These are phyloP conservation scores for Merluccius polli DNA, from an alignment of 2,797 vertebrate genomes.

Conservation along the genomic window DNA sequence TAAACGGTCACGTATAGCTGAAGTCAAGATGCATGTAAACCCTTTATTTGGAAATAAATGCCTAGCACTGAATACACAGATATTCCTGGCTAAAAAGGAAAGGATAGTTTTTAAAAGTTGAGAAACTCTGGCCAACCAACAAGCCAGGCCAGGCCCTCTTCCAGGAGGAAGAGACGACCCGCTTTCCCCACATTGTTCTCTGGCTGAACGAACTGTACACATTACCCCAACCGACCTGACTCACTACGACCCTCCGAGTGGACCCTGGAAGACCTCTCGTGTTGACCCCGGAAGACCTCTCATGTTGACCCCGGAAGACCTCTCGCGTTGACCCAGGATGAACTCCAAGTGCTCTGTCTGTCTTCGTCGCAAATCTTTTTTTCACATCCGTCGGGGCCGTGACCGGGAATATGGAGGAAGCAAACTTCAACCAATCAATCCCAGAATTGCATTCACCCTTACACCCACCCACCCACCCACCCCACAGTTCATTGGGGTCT, in stretches of 20 bases:
- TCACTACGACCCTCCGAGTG: background rate
- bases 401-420: background rate
- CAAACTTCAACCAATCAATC: background rate
- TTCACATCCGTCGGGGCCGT: background rate
- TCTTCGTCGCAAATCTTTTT: background rate
- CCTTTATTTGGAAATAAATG: background rate
- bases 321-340: background rate
- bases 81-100: background rate
- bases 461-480: background rate
- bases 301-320: too few species aligned
- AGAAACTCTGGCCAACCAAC: background rate
- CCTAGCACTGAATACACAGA: background rate
- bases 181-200: too few species aligned
- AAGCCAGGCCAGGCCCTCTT: background rate
- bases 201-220: too few species aligned
- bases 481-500: background rate
- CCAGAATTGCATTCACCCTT: background rate
- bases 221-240: background rate
- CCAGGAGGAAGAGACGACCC: background rate
- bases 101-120: background rate
- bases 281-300: background rate
- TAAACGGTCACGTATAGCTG: background rate
- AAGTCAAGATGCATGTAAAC: conserved; percentile 1
- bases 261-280: too few species aligned
- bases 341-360: background rate